phyloP scores from a whole-genome alignment of 2,888 invertebrate genomes.

The Minunthozetes semirufus region DNA sequence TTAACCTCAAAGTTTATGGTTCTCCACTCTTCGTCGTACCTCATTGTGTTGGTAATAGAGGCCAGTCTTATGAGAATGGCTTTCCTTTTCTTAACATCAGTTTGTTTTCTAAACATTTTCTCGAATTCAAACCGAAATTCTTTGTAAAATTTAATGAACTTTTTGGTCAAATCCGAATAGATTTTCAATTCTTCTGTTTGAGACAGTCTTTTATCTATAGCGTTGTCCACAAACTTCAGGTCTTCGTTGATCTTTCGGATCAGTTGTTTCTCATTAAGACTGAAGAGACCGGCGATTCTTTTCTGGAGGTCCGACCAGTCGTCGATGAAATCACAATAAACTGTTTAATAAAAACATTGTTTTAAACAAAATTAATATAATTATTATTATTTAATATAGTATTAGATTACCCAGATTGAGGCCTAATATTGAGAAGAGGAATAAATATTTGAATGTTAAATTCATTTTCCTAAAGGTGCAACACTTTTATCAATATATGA shows the following conservation, averaged over 20 bases:
- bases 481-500: no score
- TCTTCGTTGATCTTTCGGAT: background rate
- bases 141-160: background rate
- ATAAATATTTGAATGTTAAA: no score
- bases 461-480: no score
- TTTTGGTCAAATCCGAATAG: background rate
- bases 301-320: background rate
- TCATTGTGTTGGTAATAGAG: background rate
- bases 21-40: slow-evolving; percentile 1
- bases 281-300: background rate
- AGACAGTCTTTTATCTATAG: background rate
- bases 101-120: slow-evolving; percentile 6
- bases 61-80: slow-evolving; percentile 2
- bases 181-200: background rate
- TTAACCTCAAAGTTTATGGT: background rate
- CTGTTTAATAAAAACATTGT: background rate
- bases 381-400: no score
- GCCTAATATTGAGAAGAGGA: no score
- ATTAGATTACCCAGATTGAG: no score
- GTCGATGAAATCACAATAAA: background rate
- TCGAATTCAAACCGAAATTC: slow-evolving; percentile 6
- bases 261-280: background rate
- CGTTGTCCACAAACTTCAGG: background rate
- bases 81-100: background rate
- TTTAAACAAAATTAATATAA: no score